Percentiles rank a stretch among this genome's conserved stretches.
These are phyloP conservation scores for Cepaea hortensis DNA, from an alignment of 2,888 invertebrate genomes.

Conservation along the genomic window DNA sequence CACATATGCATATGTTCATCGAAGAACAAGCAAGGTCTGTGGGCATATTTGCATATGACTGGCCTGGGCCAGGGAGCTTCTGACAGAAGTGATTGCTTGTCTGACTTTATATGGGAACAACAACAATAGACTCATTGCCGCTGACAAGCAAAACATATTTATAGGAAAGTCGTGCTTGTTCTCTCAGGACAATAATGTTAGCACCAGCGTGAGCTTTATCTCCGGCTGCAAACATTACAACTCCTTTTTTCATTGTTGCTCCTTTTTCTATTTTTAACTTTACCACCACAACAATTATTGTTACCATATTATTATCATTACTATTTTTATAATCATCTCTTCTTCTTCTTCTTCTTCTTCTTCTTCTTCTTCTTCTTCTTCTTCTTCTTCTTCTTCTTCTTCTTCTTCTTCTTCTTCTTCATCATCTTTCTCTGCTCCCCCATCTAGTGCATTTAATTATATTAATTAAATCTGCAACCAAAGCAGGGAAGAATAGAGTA, in stretches of 20 bases:
- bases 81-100: not conserved
- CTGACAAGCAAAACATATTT: not conserved
- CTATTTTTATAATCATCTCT: not conserved
- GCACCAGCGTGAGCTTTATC: not conserved
- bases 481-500: too few species aligned
- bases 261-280: not conserved
- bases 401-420: constrained; percentile 10
- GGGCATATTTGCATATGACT: not conserved
- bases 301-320: not conserved
- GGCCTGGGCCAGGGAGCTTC: not conserved
- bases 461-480: too few species aligned
- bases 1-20: not conserved
- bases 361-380: not conserved
- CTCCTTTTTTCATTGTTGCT: not conserved
- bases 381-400: not conserved
- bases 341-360: not conserved
- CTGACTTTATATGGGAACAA: not conserved
- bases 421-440: not conserved
- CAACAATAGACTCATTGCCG: not conserved
- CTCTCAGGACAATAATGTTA: not conserved
- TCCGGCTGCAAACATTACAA: not conserved
- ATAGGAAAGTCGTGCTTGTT: not conserved
- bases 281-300: not conserved
- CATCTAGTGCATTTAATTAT: not conserved
- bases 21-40: not conserved